Base-by-base conservation (phyloP, 1,140 invertebrate genomes). In the Calephelis virginiensis region DNA sequence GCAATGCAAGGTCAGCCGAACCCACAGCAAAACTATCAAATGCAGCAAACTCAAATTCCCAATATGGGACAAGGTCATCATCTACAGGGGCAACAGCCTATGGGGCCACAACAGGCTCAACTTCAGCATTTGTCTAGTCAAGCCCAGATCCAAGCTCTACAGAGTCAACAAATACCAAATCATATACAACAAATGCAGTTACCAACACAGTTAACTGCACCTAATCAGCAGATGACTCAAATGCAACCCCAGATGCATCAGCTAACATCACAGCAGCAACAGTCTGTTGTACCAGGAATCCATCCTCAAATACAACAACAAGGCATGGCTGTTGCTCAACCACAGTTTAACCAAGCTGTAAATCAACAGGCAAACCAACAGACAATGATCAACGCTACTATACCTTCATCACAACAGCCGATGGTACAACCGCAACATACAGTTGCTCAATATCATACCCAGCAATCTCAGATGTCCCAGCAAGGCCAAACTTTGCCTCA, bases 171-270 rank as follows among this genome's bases (percentile, higher is more conserved):
- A 75, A 84, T 92, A 66, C 88, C 88, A 67, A 90, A 85, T 72
- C 92, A 92, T 64, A 91, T 91, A 73, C 91, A 92, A 75, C 91
- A 92, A 73, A 91, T 91, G 83, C 91, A 92, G 72, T 86, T 87
- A 76, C 85, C 91, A 43, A 68, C 90, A 37, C 90, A 91, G 66
- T 70, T 91, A 62, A 73, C 83, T 75, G 82, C 79, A 28, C 74
- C 86, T 56, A 88, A 85, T 70, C 90, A 92, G 66, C 89, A 90
- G 66, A 91, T 92, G 63, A 80, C 86, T 59, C 91, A 92, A 70
- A 91, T 92, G 89, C 87, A 91, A 75, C 74, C 83, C 50, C 90
- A 92, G 74, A 85, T 90, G 74, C 89, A 91, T 72, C 84, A 90
- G 70, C 68, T 91, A n/a, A 80, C 82, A 49, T 76, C 86, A 8